Evolutionary conservation across 1,140 invertebrate species (phyloP).

Genomic region (Marisa cornuarietis): DNA sequence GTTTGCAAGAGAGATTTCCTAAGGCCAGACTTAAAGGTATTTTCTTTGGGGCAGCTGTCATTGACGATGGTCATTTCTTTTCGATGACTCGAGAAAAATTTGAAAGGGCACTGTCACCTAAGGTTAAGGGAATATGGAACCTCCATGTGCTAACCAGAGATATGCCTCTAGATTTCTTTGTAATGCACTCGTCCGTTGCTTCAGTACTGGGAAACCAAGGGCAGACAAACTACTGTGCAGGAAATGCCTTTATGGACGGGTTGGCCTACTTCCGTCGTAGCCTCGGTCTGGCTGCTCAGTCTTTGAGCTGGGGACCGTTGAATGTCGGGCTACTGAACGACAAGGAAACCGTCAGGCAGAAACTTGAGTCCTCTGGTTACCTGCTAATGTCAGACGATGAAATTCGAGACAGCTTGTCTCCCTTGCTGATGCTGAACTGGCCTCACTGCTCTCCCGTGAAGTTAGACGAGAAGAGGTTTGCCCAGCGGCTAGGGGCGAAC

Average conservation of each 20-base stretch:
- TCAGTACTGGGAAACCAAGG: conserved; percentile 42
- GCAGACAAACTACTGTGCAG: conserved; percentile 42
- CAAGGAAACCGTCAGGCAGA: conserved; percentile 10
- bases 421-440: conserved; percentile 11
- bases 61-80: not conserved
- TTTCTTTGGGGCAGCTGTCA: conserved; percentile 4
- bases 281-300: conserved; percentile 12
- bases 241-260: conserved; percentile 39
- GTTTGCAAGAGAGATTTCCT: conserved; percentile 3
- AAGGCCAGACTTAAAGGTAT: not conserved
- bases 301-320: conserved; percentile 43
- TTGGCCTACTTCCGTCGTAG: conserved; percentile 35
- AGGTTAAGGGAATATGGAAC: conserved; percentile 50
- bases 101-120: conserved; percentile 33
- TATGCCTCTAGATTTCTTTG: conserved; percentile 39
- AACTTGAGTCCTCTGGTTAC: conserved; percentile 21
- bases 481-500: not conserved
- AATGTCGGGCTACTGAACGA: conserved; percentile 32
- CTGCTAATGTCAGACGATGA: conserved; percentile 12
- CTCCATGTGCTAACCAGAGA: conserved; percentile 22
- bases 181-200: conserved; percentile 42
- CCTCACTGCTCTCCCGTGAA: conserved; percentile 16
- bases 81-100: conserved; percentile 36
- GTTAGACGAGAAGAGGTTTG: conserved; percentile 11
- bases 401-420: conserved; percentile 22